phyloP scores from a whole-genome alignment of 2,113 vertebrate genomes.

The Zapus hudsonius region DNA sequence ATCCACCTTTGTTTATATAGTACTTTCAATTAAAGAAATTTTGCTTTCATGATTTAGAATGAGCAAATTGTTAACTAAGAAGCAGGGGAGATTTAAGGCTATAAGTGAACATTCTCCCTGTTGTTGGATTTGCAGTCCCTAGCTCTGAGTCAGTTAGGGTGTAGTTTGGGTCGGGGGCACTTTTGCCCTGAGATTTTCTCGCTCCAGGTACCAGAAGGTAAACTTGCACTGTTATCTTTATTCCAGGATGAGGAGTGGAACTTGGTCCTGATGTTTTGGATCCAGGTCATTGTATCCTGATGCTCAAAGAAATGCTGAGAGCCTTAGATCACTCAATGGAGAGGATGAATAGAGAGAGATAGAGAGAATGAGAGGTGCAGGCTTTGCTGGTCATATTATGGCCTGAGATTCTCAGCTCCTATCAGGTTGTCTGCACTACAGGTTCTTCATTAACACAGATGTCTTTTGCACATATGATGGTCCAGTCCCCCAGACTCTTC shows the following conservation, averaged over 20 bases:
- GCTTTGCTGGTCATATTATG: neutral
- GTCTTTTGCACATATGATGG: neutral
- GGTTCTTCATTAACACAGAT: neutral
- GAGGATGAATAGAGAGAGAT: neutral
- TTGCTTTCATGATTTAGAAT: neutral
- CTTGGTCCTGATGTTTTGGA: neutral
- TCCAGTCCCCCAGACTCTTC: neutral
- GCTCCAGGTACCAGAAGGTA: neutral
- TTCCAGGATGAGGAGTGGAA: neutral
- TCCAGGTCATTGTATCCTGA: neutral
- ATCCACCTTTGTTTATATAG: neutral
- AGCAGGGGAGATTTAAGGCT: neutral
- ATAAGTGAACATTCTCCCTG: neutral
- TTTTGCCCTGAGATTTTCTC: slow-evolving; percentile 32
- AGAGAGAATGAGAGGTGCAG: neutral
- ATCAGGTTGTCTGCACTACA: neutral
- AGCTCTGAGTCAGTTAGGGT: neutral
- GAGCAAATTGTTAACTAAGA: neutral
- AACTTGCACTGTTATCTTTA: slow-evolving; percentile 6
- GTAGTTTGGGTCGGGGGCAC: neutral
- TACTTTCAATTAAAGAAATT: neutral
- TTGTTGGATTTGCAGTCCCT: neutral
- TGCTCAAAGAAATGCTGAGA: slow-evolving; percentile 3
- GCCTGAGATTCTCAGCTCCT: too few relatives aligned
- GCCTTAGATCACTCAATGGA: neutral